A percentile compares a stretch with the other conserved stretches of the same genome.
phyloP scores from a whole-genome alignment of 2,797 vertebrate genomes.

The Lemur catta region DNA sequence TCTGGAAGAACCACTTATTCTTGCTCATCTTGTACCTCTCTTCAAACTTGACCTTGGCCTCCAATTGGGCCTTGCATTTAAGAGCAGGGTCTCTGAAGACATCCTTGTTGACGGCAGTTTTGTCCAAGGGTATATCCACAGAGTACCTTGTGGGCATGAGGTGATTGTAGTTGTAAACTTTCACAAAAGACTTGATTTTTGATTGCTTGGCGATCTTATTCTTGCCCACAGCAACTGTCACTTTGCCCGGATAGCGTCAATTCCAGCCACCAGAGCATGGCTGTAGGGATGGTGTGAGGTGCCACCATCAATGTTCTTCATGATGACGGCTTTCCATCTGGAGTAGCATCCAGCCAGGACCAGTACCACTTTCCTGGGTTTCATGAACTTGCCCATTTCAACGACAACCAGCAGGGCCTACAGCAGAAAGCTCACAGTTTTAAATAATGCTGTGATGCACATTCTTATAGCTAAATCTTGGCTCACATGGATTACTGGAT shows the following conservation, averaged over 20 bases:
- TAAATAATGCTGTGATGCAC: neutral
- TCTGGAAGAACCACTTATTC: neutral
- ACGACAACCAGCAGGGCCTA: too few relatives aligned
- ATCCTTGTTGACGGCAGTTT: neutral
- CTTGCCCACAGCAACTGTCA: too few relatives aligned
- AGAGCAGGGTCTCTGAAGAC: neutral
- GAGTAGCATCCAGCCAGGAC: conserved; percentile 96
- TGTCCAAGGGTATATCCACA: neutral
- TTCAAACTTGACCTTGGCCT: neutral
- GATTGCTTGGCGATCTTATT: too few relatives aligned
- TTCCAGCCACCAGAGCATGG: too few relatives aligned
- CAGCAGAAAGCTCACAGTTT: neutral
- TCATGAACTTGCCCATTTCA: conserved; percentile 98
- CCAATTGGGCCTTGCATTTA: neutral
- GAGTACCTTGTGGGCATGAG: too few relatives aligned
- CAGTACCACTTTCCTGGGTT: conserved; percentile 97
- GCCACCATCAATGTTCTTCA: too few relatives aligned
- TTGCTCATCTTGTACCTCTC: neutral
- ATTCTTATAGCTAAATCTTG: neutral
- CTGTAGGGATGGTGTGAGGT: too few relatives aligned
- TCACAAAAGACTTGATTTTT: too few relatives aligned
- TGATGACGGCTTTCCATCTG: conserved; percentile 91
- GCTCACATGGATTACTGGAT: neutral
- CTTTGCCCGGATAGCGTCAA: too few relatives aligned
- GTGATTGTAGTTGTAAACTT: too few relatives aligned